A percentile compares a stretch with the other conserved stretches of the same genome.
phyloP scores from a whole-genome alignment of 2,888 invertebrate genomes.

The Drosophila histrio region DNA sequence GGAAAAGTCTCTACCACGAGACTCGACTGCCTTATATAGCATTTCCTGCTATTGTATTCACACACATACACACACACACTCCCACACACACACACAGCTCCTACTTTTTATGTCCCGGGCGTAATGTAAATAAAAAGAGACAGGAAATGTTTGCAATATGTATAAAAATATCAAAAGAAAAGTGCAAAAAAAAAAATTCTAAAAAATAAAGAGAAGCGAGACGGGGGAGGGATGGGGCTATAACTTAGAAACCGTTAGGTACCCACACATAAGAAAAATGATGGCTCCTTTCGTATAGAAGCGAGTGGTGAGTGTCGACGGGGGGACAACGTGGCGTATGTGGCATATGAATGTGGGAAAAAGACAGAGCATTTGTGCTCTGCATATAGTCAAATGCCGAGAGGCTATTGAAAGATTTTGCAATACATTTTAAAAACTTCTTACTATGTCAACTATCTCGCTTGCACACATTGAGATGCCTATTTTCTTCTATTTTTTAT shows the following conservation, averaged over 20 bases:
- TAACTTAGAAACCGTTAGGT: constrained; percentile 52
- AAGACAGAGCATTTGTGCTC: constrained; percentile 34
- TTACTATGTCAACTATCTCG: constrained; percentile 37
- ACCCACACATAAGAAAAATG: constrained; percentile 29
- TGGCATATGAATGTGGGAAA: background rate
- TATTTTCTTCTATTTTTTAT: background rate
- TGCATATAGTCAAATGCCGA: constrained; percentile 71
- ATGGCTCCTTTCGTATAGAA: constrained; percentile 1
- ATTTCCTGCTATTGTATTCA: constrained; percentile 51
- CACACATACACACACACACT: constrained; percentile 34
- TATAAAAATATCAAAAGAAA: constrained; percentile 43
- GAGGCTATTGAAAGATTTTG: constrained; percentile 20
- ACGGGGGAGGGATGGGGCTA: constrained; percentile 9
- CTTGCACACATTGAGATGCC: background rate
- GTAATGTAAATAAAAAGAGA: constrained; percentile 79
- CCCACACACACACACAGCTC: constrained; percentile 34
- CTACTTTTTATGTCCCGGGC: constrained; percentile 61
- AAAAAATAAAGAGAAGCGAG: constrained; percentile 7
- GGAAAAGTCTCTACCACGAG: constrained; percentile 14
- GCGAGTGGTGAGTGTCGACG: constrained; percentile 1
- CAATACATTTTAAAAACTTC: constrained; percentile 21
- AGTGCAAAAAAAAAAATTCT: constrained; percentile 30
- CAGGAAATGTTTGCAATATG: constrained; percentile 74
- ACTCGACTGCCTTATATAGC: constrained; percentile 38
- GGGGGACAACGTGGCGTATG: constrained; percentile 10